These are phyloP conservation scores for Drosophila basisetae DNA, from an alignment of 2,888 invertebrate species.

Conservation along the genomic window DNA sequence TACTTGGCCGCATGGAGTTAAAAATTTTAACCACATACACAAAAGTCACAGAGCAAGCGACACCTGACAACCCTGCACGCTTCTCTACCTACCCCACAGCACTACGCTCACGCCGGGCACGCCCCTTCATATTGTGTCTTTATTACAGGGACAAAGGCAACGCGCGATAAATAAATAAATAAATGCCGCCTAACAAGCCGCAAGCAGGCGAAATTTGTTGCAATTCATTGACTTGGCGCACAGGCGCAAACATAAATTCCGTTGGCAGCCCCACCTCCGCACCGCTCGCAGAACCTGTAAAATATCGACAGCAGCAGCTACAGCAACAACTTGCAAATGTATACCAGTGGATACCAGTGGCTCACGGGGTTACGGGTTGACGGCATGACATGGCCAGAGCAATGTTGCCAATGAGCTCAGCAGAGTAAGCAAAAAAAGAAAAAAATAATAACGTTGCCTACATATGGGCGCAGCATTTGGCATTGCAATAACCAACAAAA, in stretches of 20 bases:
- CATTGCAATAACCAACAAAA: slow-evolving; percentile 37
- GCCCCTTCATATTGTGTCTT: slow-evolving; percentile 62
- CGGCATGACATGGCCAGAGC: slow-evolving; percentile 13
- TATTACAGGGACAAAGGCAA: slow-evolving; percentile 72
- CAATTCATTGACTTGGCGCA: slow-evolving; percentile 83
- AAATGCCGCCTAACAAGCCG: slow-evolving; percentile 78
- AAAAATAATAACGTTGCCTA: slow-evolving; percentile 43
- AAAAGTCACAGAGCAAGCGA: slow-evolving; percentile 65
- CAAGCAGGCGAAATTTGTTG: slow-evolving; percentile 81
- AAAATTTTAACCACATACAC: slow-evolving; percentile 76
- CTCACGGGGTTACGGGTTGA: not conserved
- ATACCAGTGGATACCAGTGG: slow-evolving; percentile 8
- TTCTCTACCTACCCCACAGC: not conserved
- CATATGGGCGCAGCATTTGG: slow-evolving; percentile 52
- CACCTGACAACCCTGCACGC: slow-evolving; percentile 57
- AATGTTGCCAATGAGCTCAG: slow-evolving; percentile 40
- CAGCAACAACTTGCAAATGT: slow-evolving; percentile 45
- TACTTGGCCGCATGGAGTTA: slow-evolving; percentile 58
- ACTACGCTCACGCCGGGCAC: not conserved
- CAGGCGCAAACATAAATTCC: slow-evolving; percentile 78
- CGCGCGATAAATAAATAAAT: slow-evolving; percentile 78
- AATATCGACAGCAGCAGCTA: slow-evolving; percentile 71
- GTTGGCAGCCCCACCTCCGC: slow-evolving; percentile 1
- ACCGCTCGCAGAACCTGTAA: slow-evolving; percentile 51
- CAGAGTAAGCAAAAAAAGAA: slow-evolving; percentile 24